Evolutionary conservation across 2,113 vertebrate genomes (phyloP).

Genomic region (Microcebus lehilahytsara): DNA sequence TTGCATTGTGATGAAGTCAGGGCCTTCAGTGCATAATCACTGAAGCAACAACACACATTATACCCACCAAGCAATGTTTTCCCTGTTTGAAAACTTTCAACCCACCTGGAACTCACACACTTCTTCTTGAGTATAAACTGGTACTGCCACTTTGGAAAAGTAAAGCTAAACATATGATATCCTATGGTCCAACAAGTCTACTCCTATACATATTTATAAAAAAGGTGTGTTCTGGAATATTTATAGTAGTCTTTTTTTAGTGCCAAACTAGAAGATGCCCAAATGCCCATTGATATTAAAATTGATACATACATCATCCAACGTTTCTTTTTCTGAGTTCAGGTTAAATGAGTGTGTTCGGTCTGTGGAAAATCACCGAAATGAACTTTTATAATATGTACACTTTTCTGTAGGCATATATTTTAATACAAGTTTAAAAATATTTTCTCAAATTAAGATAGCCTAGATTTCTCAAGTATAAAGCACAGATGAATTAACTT

Average conservation of each 20-base stretch:
- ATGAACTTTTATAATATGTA: neutral
- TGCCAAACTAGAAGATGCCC: neutral
- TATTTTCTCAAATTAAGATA: neutral
- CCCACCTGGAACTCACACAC: neutral
- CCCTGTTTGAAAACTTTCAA: neutral
- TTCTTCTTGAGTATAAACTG: neutral
- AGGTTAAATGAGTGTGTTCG: neutral
- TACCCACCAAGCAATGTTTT: neutral
- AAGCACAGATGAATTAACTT: neutral
- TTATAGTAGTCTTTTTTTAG: neutral
- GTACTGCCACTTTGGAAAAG: neutral
- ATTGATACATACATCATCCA: neutral
- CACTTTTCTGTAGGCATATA: neutral
- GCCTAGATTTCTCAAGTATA: neutral
- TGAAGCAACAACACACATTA: too few relatives aligned
- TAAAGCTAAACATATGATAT: neutral
- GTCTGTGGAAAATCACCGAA: neutral
- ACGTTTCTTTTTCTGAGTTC: neutral
- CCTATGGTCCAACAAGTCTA: neutral
- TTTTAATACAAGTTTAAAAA: neutral
- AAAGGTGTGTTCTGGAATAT: neutral
- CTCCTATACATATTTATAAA: neutral
- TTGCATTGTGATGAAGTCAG: too few relatives aligned
- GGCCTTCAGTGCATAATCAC: too few relatives aligned
- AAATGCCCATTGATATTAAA: neutral